These are phyloP conservation scores for Acanthosepion lycidas DNA, from an alignment of 2,888 invertebrate species.

Conservation along the genomic window DNA sequence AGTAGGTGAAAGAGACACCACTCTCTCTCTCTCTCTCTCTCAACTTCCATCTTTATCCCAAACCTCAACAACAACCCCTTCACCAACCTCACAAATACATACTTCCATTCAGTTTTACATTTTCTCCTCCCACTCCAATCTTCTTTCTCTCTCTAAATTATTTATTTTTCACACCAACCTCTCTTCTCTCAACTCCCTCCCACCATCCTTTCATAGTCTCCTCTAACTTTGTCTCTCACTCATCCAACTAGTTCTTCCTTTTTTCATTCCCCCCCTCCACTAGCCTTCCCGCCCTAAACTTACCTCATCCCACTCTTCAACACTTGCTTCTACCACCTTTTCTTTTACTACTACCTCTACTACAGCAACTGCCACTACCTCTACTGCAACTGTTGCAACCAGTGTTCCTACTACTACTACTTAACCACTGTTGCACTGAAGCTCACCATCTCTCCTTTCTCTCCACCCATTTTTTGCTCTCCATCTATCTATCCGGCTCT, in stretches of 20 bases:
- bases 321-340: not conserved
- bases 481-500: not conserved
- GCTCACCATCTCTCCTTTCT: constrained; percentile 46
- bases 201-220: not conserved
- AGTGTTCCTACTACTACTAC: constrained; percentile 43
- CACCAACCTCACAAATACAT: constrained; percentile 43
- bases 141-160: not conserved
- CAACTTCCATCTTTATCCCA: not conserved
- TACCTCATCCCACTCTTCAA: not conserved
- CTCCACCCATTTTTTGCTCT: constrained; percentile 49
- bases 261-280: not conserved
- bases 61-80: not conserved
- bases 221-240: not conserved
- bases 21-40: not conserved
- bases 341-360: not conserved
- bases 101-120: constrained; percentile 23
- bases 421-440: constrained; percentile 55
- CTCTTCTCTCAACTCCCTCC: not conserved
- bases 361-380: constrained; percentile 33
- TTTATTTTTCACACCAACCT: not conserved
- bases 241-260: constrained; percentile 45
- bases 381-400: not conserved
- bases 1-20: not conserved
- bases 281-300: not conserved
- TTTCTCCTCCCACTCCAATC: not conserved